These are phyloP conservation scores for Sparidentex hasta DNA, from an alignment of 2,797 vertebrate species.

Conservation along the genomic window DNA sequence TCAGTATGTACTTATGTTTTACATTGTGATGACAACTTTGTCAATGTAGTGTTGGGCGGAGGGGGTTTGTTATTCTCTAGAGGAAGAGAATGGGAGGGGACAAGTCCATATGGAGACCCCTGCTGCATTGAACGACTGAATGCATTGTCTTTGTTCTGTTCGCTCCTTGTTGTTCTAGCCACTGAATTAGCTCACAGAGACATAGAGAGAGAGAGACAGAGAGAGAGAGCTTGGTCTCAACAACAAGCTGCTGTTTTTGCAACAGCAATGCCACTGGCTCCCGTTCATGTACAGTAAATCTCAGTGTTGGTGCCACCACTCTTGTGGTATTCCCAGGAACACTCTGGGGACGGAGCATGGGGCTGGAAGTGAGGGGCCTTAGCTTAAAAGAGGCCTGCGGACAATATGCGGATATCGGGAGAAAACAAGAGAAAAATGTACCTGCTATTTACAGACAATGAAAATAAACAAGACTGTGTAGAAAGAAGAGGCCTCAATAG, in stretches of 20 bases:
- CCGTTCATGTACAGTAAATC: conserved; percentile 59
- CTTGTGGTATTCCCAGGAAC: conserved; percentile 51
- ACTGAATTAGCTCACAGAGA: conserved; percentile 81
- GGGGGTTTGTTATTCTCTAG: conserved; percentile 76
- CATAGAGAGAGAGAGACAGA: conserved; percentile 22
- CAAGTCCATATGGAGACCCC: conserved; percentile 79
- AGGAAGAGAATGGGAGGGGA: conserved; percentile 75
- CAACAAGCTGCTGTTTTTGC: conserved; percentile 72
- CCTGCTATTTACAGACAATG: conserved; percentile 64
- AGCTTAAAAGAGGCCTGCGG: conserved; percentile 51
- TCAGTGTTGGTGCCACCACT: conserved; percentile 28
- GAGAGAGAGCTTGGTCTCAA: conserved; percentile 50
- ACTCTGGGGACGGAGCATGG: conserved; percentile 30
- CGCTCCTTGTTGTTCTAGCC: conserved; percentile 79
- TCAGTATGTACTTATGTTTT: conserved; percentile 44
- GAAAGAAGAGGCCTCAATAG: conserved; percentile 54
- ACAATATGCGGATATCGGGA: conserved; percentile 74
- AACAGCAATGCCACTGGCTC: conserved; percentile 57
- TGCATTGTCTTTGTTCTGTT: conserved; percentile 79
- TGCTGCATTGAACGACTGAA: conserved; percentile 77
- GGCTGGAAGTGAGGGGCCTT: conserved; percentile 47
- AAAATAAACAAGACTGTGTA: conserved; percentile 69
- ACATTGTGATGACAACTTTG: conserved; percentile 62
- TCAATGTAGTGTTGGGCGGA: conserved; percentile 55
- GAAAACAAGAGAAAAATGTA: conserved; percentile 63